A percentile compares a stretch with the other conserved stretches of the same genome.
Evolutionary conservation across 2,888 invertebrate species (phyloP).

Genomic region (Drosophila paucipuncta): DNA sequence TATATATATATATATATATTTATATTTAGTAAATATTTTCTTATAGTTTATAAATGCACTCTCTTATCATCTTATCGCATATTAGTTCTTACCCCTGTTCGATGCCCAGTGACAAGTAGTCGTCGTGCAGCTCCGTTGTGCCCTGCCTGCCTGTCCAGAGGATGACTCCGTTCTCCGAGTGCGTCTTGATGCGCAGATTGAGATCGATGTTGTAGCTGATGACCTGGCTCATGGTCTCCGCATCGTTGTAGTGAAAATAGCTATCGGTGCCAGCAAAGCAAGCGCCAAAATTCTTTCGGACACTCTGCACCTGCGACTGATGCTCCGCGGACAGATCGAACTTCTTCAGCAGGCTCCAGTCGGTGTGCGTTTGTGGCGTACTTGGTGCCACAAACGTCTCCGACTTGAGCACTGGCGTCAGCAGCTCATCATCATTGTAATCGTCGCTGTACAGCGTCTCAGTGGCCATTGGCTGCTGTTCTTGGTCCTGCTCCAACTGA

Average conservation of each 20-base stretch:
- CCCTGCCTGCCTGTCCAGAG: conserved; percentile 93
- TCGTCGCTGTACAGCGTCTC: conserved; percentile 53
- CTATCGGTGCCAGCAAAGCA: conserved; percentile 94
- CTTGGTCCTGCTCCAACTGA: not conserved
- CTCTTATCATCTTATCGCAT: not conserved
- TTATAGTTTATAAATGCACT: not conserved
- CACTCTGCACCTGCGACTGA: conserved; percentile 74
- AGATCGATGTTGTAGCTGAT: conserved; percentile 94
- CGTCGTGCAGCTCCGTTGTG: conserved; percentile 86
- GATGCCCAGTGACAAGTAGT: conserved; percentile 94
- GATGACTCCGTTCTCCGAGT: conserved; percentile 90
- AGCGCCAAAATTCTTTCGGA: conserved; percentile 86
- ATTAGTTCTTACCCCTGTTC: conserved; percentile 87
- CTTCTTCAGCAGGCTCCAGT: conserved; percentile 82
- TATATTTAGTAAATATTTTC: not conserved
- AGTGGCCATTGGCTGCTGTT: not conserved
- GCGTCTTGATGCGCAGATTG: conserved; percentile 93
- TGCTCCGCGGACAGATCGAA: conserved; percentile 80
- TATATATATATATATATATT: not conserved
- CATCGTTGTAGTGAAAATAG: conserved; percentile 94
- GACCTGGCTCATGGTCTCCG: conserved; percentile 93
- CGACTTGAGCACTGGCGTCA: conserved; percentile 61
- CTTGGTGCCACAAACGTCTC: conserved; percentile 25
- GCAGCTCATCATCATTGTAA: conserved; percentile 63
- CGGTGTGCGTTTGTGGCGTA: conserved; percentile 79